A percentile compares a stretch with the other conserved stretches of the same genome.
phyloP scores from a whole-genome alignment of 35 echinoderm and acorn worm genomes.

The Hemicentrotus pulcherrimus region DNA sequence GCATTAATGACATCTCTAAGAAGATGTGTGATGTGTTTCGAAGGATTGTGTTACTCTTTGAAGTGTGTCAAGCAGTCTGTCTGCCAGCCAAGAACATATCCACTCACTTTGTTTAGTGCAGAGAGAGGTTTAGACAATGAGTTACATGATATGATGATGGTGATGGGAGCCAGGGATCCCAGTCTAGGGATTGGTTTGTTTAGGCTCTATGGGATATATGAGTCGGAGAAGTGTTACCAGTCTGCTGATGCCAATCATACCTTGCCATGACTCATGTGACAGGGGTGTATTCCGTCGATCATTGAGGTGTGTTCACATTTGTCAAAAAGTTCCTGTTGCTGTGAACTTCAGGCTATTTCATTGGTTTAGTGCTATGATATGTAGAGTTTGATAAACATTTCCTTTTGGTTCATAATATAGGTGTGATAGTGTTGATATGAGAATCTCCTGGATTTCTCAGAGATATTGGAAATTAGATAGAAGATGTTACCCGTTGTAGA shows the following conservation, averaged over 20 bases:
- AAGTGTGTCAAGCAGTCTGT: neutral
- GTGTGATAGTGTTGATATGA: neutral
- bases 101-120: neutral
- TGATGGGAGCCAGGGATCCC: neutral
- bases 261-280: conserved; percentile 19
- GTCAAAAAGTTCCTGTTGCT: neutral
- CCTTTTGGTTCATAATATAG: neutral
- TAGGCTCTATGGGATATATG: conserved; percentile 14
- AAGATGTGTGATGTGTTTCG: neutral
- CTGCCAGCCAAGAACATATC: neutral
- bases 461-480: neutral
- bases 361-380: too few relatives aligned
- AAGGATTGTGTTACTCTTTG: neutral
- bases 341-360: neutral
- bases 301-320: neutral
- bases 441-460: neutral
- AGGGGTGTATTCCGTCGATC: conserved; percentile 2
- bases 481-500: neutral
- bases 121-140: neutral
- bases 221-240: conserved; percentile 19
- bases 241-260: conserved; percentile 28
- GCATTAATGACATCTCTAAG: neutral
- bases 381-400: neutral
- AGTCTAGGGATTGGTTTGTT: conserved; percentile 5
- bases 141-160: neutral